Percentiles rank a stretch among this genome's conserved stretches.
Conservation (phyloP, 2,888 invertebrate genomes). For the Harmothoe impar region DNA sequence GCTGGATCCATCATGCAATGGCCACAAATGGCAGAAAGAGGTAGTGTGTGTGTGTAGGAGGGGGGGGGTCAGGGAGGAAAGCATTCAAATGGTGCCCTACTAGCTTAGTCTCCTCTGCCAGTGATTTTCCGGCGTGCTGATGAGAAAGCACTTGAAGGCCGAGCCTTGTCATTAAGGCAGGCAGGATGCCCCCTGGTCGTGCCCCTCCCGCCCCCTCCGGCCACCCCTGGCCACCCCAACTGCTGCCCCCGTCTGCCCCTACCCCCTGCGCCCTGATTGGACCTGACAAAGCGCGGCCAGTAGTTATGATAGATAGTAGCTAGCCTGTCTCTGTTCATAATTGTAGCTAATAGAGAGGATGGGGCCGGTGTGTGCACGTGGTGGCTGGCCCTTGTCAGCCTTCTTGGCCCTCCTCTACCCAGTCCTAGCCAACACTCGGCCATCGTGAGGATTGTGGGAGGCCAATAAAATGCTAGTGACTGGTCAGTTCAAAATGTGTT, state of each 20-base stretch:
- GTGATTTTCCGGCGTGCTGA: conserved; percentile 14
- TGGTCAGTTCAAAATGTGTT: no score
- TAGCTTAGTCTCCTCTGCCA: background rate
- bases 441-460: no score
- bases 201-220: background rate
- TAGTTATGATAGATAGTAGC: conserved; percentile 21
- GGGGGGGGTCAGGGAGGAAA: no score
- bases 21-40: no score
- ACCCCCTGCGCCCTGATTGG: background rate
- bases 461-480: no score
- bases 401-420: background rate
- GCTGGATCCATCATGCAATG: no score
- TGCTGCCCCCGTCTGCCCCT: background rate
- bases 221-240: background rate
- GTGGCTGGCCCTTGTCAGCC: background rate
- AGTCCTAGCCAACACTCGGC: no score
- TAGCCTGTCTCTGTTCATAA: conserved; percentile 18
- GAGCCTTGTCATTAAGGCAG: conserved; percentile 13
- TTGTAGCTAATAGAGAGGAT: conserved; percentile 1
- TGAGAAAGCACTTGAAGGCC: conserved; percentile 13
- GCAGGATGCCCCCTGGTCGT: conserved; percentile 1
- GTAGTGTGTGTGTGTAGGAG: no score
- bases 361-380: background rate
- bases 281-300: background rate
- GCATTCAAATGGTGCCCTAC: no score